Percentiles rank a stretch among this genome's conserved stretches.
Conservation (phyloP, 2,797 vertebrate species). For the Melanotaenia trifasciata region DNA sequence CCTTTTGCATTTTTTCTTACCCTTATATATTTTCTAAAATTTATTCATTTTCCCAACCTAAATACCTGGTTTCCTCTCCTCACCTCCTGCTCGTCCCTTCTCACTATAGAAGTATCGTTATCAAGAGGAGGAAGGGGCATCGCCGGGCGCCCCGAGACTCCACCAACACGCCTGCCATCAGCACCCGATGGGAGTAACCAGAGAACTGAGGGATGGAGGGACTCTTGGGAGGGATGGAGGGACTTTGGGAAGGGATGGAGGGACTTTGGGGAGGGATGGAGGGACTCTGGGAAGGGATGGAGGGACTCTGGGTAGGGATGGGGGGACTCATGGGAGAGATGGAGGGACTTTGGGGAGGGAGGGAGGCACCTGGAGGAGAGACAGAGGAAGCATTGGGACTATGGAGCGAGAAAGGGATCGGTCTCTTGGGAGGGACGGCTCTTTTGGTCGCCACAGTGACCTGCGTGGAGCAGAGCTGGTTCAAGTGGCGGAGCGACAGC, state of each 20-base stretch:
- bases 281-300: conserved; percentile 20
- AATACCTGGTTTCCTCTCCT: conserved; percentile 7
- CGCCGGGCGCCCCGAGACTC: conserved; percentile 74
- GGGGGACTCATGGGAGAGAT: conserved; percentile 13
- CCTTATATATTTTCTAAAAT: conserved; percentile 2
- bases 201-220: conserved; percentile 65
- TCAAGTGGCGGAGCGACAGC: conserved; percentile 93
- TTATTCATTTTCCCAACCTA: not conserved
- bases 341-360: conserved; percentile 38
- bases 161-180: conserved; percentile 76
- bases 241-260: conserved; percentile 16
- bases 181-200: conserved; percentile 65
- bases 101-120: conserved; percentile 91
- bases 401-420: conserved; percentile 60
- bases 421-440: conserved; percentile 87
- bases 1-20: not conserved
- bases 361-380: conserved; percentile 59
- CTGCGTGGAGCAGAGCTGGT: conserved; percentile 91
- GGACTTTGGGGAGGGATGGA: conserved; percentile 11
- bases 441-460: conserved; percentile 84
- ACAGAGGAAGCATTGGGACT: conserved; percentile 42
- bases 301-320: conserved; percentile 25
- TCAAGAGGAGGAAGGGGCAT: conserved; percentile 91
- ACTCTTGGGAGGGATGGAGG: conserved; percentile 21
- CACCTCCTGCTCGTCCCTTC: conserved; percentile 8